Evolutionary conservation across 2,113 vertebrate genomes (phyloP).

Genomic region (Brienomyrus brachyistius): DNA sequence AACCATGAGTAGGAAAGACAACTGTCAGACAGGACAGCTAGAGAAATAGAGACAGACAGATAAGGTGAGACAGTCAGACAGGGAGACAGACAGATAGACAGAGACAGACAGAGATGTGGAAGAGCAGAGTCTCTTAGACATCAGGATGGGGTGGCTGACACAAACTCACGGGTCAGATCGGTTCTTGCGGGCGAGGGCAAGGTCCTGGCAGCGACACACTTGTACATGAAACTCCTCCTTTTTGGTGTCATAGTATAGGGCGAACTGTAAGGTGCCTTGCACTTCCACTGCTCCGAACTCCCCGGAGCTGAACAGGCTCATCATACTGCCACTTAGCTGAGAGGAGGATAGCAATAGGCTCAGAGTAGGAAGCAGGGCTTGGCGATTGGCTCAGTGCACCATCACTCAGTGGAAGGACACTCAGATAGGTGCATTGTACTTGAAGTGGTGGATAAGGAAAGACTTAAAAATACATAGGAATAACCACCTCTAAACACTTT

Average conservation of each 20-base stretch:
- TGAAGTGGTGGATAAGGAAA: background rate
- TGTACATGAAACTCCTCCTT: constrained; percentile 72
- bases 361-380: background rate
- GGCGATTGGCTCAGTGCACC: background rate
- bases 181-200: constrained; percentile 74
- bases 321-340: constrained; percentile 83
- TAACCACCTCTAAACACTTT: background rate
- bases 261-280: constrained; percentile 75
- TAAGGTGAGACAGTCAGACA: background rate
- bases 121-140: background rate
- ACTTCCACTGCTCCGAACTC: constrained; percentile 74
- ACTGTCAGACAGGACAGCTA: background rate
- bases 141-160: background rate
- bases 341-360: background rate
- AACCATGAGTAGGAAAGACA: background rate
- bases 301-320: constrained; percentile 81
- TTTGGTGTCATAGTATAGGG: constrained; percentile 66
- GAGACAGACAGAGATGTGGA: background rate
- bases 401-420: background rate
- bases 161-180: constrained; percentile 83
- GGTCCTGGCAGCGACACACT: constrained; percentile 76
- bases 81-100: background rate
- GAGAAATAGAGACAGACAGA: no score
- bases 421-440: background rate
- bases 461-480: background rate